A percentile compares a stretch with the other conserved stretches of the same genome.
These are phyloP conservation scores for Tetheella fluctuosa DNA, from an alignment of 2,888 invertebrate genomes.

Conservation along the genomic window DNA sequence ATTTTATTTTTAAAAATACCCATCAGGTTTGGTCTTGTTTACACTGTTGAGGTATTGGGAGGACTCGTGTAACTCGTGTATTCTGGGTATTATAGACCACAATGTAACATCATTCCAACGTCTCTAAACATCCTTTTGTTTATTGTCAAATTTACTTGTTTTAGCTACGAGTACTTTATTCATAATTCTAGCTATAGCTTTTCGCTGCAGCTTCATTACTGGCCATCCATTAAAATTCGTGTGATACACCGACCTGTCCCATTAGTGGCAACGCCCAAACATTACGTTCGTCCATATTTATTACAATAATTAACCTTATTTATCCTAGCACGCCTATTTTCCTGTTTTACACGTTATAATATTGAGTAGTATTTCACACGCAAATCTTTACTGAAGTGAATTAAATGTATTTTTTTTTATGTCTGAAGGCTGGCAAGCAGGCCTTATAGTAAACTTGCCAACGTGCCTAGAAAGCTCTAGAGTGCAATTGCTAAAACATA, in stretches of 20 bases:
- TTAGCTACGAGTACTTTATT: background rate
- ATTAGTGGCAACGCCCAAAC: conserved; percentile 10
- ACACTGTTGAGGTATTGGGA: too few species aligned
- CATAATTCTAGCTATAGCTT: too few species aligned
- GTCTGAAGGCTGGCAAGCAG: background rate
- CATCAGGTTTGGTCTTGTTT: too few species aligned
- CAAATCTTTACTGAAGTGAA: background rate
- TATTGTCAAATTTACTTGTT: too few species aligned
- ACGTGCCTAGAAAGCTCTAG: too few species aligned
- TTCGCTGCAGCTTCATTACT: background rate
- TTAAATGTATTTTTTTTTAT: background rate
- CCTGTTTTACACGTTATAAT: conserved; percentile 20
- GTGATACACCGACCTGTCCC: background rate
- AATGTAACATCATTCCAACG: too few species aligned
- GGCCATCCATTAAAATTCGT: background rate
- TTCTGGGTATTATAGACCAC: too few species aligned
- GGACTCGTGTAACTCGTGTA: too few species aligned
- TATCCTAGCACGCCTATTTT: conserved; percentile 27
- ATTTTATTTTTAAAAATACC: too few species aligned
- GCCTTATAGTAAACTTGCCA: too few species aligned
- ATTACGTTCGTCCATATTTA: conserved; percentile 11
- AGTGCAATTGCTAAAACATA: too few species aligned
- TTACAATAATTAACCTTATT: conserved; percentile 19
- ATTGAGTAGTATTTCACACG: conserved; percentile 1
- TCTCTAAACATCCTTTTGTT: too few species aligned